Evolutionary conservation across 1,140 invertebrate species (phyloP), one percentile per base, ranked within the genome.

Genomic region (Hermetia illucens): DNA sequence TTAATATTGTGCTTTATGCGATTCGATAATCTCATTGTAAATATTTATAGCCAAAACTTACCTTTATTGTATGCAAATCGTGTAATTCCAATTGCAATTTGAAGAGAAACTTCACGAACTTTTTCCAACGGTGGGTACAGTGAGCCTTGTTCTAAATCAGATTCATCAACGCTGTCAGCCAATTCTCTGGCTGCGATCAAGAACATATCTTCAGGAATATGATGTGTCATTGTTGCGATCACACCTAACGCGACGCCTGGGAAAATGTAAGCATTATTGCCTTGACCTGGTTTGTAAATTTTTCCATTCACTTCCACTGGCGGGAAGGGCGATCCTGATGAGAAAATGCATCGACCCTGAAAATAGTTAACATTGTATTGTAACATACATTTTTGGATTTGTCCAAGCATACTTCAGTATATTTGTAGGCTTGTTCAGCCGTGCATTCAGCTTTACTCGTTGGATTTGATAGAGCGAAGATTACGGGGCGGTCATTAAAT

Each of bases 211-310:
- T 96, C 87, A 1, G 74, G 77, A 49, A 96, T 92, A 52, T 88
- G 84, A 51, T 89, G 81, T 6, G 88, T 82, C 24, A 82, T 79
- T 0, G 82, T 79, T 5, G 75, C 74, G 36, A 95, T 87, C 12
- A 92, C 85, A 15, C 88, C 92, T 3, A 96, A 66, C 16, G 88
- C 89, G 1, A 96, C 76, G 30, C 58, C 57, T 2, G 92, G 92
- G 65, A 96, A 96, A 42, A 96, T 94, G 62, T 96, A 96, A 0
- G 92, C 85, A 58, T 96, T 96, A 63, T 96, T 96, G 33, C 91
- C 90, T 63, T 96, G 92, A 1, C 92, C 92, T 0, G 92, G 85
- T 42, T 80, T 72, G 58, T 74, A 93, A 3, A 74, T 77, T 55
- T 84, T 80, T 4, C 81, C 85, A 25, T 81, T 72, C 36, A 78